Conservation (phyloP, 23 tunicate species). For the Trididemnum miniatum region DNA sequence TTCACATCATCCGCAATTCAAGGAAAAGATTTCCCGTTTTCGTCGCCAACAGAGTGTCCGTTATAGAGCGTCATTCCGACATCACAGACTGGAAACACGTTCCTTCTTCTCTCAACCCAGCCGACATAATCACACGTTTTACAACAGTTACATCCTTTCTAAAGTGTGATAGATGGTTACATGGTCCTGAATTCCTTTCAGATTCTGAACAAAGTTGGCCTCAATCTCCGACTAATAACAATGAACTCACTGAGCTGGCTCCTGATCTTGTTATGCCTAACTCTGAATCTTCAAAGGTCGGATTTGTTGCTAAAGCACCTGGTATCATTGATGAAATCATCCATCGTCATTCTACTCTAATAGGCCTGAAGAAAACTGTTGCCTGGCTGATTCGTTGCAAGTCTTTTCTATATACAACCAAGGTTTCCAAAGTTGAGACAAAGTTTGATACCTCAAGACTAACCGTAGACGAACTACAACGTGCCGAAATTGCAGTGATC, state of each 20-base stretch:
- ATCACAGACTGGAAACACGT: neutral
- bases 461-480: too few species aligned
- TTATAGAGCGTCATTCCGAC: neutral
- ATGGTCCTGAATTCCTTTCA: neutral
- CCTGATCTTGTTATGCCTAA: neutral
- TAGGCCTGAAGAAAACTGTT: too few species aligned
- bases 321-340: too few species aligned
- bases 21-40: neutral
- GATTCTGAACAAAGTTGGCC: neutral
- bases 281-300: neutral
- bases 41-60: neutral
- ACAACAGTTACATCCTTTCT: neutral
- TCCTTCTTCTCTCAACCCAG: neutral
- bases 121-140: neutral
- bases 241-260: neutral
- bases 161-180: neutral
- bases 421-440: too few species aligned
- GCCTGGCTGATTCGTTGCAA: too few species aligned
- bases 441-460: too few species aligned
- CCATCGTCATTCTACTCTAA: too few species aligned
- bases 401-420: too few species aligned
- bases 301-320: too few species aligned
- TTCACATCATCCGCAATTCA: neutral
- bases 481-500: too few species aligned
- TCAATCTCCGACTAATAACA: neutral